Conservation (phyloP, 1,140 invertebrate species). For the Ceratina australensis region DNA sequence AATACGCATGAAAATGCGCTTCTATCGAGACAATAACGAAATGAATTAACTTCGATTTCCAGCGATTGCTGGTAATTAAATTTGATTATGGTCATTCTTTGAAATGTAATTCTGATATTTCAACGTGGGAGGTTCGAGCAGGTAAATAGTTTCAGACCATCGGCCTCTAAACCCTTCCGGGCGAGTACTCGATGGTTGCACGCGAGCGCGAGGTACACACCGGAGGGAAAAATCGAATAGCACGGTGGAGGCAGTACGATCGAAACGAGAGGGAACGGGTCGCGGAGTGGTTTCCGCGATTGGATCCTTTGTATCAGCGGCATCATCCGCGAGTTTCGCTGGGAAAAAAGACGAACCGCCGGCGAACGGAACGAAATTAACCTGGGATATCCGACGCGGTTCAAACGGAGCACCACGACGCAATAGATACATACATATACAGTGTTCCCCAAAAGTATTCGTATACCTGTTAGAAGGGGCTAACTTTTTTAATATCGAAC, state of each 20-base stretch:
- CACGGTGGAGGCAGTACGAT: background rate
- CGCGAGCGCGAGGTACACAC: background rate
- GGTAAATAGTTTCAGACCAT: constrained; percentile 39
- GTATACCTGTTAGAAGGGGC: no score
- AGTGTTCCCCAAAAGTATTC: no score
- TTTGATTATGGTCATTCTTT: no score
- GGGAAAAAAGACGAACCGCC: background rate
- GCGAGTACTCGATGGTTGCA: background rate
- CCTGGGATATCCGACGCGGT: constrained; percentile 1
- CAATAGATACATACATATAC: background rate
- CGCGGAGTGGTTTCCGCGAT: background rate
- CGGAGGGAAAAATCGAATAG: constrained; percentile 29
- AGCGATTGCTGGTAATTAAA: no score
- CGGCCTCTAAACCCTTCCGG: constrained; percentile 20
- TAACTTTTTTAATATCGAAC: no score
- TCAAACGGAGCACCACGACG: background rate
- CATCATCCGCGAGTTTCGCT: constrained; percentile 20
- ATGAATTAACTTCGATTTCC: no score
- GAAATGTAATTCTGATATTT: no score
- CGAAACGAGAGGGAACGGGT: no score
- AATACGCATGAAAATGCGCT: no score
- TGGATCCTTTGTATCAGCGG: constrained; percentile 21
- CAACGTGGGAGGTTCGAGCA: constrained; percentile 36
- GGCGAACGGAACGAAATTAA: constrained; percentile 12
- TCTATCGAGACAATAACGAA: no score